These are phyloP conservation scores for Andinoacara biseriatus DNA, from an alignment of 2,113 vertebrate species.

Conservation along the genomic window DNA sequence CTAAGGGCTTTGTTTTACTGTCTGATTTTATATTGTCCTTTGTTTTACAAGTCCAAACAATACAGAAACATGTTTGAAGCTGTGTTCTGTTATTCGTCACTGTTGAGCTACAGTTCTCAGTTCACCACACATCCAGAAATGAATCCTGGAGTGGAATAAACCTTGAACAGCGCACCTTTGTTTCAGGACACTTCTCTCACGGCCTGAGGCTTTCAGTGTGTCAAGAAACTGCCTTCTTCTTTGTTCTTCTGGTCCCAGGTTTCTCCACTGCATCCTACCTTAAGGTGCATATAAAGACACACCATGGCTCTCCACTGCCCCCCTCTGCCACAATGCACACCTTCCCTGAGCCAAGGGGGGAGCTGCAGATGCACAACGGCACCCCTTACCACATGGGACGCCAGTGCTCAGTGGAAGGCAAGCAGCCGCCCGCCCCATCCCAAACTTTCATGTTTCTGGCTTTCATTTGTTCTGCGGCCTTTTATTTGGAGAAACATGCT, in stretches of 20 bases:
- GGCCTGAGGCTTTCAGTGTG: slow-evolving; percentile 54
- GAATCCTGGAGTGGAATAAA: not conserved
- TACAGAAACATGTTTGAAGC: not conserved
- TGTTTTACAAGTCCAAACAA: not conserved
- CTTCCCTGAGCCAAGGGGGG: slow-evolving; percentile 93
- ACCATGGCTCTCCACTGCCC: slow-evolving; percentile 96
- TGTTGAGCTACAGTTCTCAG: not conserved
- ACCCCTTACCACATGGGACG: slow-evolving; percentile 98
- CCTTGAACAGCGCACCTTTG: not conserved
- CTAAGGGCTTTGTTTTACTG: not conserved
- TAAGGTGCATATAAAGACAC: slow-evolving; percentile 99
- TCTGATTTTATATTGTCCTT: not conserved
- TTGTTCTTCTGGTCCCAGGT: slow-evolving; percentile 97
- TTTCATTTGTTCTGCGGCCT: slow-evolving; percentile 75
- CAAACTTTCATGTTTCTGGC: slow-evolving; percentile 63
- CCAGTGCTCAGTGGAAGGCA: slow-evolving; percentile 99
- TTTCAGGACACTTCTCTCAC: slow-evolving; percentile 13
- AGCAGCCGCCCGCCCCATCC: slow-evolving; percentile 87
- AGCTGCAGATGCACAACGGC: slow-evolving; percentile 96
- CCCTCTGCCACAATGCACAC: slow-evolving; percentile 85
- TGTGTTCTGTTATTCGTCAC: not conserved
- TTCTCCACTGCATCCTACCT: slow-evolving; percentile 99
- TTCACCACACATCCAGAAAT: not conserved
- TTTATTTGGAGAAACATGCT: slow-evolving; percentile 56
- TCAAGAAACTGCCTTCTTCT: slow-evolving; percentile 74